phyloP scores from a whole-genome alignment of 2,888 invertebrate genomes.

The Diarsia rubi region DNA sequence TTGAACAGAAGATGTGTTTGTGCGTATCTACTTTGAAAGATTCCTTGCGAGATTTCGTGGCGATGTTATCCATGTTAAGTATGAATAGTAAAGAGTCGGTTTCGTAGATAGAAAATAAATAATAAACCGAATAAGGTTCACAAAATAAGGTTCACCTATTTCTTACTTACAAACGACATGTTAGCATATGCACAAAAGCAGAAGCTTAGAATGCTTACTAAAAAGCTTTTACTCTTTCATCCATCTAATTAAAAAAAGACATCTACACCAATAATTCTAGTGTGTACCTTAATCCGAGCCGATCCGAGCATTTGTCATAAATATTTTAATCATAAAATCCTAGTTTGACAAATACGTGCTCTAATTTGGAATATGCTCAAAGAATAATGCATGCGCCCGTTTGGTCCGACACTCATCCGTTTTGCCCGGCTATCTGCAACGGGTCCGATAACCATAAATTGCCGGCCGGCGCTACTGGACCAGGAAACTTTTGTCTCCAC shows the following conservation, averaged over 20 bases:
- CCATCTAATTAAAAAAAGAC: slow-evolving; percentile 31
- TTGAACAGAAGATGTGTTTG: neutral
- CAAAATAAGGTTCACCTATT: neutral
- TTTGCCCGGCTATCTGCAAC: slow-evolving; percentile 71
- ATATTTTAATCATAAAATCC: slow-evolving; percentile 48
- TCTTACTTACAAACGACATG: neutral
- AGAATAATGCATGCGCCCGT: slow-evolving; percentile 65
- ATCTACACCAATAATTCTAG: slow-evolving; percentile 21
- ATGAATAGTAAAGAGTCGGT: neutral
- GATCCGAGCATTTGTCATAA: slow-evolving; percentile 28
- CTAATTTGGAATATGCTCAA: slow-evolving; percentile 65
- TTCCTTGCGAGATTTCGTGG: neutral
- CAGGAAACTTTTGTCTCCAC: slow-evolving; percentile 68
- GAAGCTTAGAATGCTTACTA: neutral
- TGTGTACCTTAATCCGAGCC: slow-evolving; percentile 23
- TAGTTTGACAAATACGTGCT: slow-evolving; percentile 59
- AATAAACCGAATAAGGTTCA: neutral
- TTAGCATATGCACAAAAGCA: neutral
- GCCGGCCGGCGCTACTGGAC: slow-evolving; percentile 54
- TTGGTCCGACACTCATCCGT: slow-evolving; percentile 69
- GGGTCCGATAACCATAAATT: slow-evolving; percentile 76
- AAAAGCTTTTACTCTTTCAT: slow-evolving; percentile 2
- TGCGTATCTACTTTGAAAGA: neutral
- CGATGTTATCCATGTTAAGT: neutral
- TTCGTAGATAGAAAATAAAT: neutral